Percentiles rank a stretch among this genome's conserved stretches.
These are phyloP conservation scores for Uropsilus gracilis DNA, from an alignment of 2,113 vertebrate species.

Conservation along the genomic window DNA sequence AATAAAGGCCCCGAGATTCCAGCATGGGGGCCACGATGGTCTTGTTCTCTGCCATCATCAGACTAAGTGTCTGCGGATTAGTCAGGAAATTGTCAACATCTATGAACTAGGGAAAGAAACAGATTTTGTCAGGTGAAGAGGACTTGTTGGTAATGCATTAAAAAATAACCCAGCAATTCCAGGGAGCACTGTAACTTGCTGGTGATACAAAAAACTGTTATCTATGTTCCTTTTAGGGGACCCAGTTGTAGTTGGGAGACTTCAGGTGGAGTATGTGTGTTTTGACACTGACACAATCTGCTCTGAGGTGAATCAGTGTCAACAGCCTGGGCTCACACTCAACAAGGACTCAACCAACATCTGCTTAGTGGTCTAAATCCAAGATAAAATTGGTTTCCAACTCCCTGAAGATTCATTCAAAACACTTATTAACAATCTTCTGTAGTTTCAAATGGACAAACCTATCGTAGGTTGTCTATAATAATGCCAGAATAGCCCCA, in stretches of 20 bases:
- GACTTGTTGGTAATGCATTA: background rate
- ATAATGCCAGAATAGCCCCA: background rate
- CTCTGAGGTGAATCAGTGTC: background rate
- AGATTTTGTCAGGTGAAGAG: background rate
- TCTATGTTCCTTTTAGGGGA: background rate
- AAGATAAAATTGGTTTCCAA: background rate
- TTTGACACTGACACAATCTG: background rate
- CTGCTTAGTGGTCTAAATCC: background rate
- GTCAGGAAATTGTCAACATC: conserved; percentile 97
- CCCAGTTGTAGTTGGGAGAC: too few relatives aligned
- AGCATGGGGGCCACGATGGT: conserved; percentile 96
- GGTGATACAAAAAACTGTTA: background rate
- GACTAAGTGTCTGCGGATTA: conserved; percentile 91
- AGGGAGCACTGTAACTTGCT: background rate
- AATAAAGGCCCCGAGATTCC: conserved; percentile 96
- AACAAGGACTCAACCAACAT: background rate
- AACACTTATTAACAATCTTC: background rate
- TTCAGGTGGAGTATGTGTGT: background rate
- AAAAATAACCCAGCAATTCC: background rate
- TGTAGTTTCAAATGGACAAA: background rate
- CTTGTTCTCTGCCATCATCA: conserved; percentile 96
- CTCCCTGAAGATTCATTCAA: background rate
- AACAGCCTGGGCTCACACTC: background rate
- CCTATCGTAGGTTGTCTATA: background rate
- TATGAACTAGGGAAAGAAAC: conserved; percentile 87